Percentiles rank a stretch among this genome's conserved stretches.
phyloP scores from a whole-genome alignment of 2,888 invertebrate species.

The Hypsopygia costalis region DNA sequence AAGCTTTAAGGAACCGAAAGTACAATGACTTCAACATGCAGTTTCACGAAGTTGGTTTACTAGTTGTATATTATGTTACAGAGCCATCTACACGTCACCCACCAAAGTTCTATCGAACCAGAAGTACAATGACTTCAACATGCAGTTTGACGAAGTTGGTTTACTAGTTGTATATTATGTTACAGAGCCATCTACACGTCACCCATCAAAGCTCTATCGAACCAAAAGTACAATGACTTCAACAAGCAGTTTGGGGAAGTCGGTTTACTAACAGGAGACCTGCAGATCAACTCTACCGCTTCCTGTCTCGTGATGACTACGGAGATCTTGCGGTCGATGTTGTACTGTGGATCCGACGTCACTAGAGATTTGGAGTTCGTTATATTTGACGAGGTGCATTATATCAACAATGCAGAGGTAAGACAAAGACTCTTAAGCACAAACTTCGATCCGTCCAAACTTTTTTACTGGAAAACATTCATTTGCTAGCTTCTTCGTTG shows the following conservation, averaged over 20 bases:
- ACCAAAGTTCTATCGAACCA: constrained; percentile 99
- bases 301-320: constrained; percentile 99
- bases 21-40: no score
- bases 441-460: no score
- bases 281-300: constrained; percentile 96
- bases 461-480: no score
- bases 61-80: no score
- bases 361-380: constrained; percentile 98
- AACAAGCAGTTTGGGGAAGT: constrained; percentile 95
- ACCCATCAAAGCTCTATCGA: constrained; percentile 98
- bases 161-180: constrained; percentile 78
- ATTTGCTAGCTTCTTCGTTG: no score
- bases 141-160: constrained; percentile 95
- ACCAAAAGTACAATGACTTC: constrained; percentile 99
- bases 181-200: constrained; percentile 97
- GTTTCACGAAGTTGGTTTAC: no score
- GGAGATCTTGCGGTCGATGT: constrained; percentile 97
- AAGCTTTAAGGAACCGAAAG: no score
- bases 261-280: constrained; percentile 96
- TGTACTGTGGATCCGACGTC: constrained; percentile 96
- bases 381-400: constrained; percentile 99
- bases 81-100: constrained; percentile 98
- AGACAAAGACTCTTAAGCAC: no score
- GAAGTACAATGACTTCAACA: constrained; percentile 98
- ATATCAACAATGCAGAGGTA: constrained; percentile 97